phyloP scores from a whole-genome alignment of 1,140 invertebrate genomes.

The Grapholita molesta region DNA sequence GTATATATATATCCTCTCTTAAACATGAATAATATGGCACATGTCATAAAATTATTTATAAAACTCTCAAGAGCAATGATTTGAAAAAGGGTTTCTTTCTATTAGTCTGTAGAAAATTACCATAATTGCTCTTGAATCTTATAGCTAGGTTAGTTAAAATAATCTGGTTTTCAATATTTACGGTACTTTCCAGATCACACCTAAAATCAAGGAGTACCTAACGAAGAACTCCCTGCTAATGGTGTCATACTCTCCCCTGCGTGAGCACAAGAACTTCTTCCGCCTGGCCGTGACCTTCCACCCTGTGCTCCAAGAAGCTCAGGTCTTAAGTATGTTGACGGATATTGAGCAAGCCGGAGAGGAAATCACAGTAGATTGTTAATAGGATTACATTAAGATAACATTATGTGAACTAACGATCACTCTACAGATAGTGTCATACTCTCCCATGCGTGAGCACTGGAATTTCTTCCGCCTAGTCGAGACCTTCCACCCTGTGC shows the following conservation, averaged over 20 bases:
- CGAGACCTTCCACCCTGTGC: constrained; percentile 85
- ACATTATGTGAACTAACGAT: background rate
- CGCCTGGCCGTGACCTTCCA: constrained; percentile 91
- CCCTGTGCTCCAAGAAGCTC: constrained; percentile 64
- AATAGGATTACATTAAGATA: background rate
- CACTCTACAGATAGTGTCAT: constrained; percentile 89
- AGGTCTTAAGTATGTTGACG: constrained; percentile 51
- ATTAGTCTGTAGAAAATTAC: no score
- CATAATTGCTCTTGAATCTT: no score
- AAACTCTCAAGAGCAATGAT: no score
- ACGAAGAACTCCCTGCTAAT: constrained; percentile 87
- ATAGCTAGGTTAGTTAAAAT: no score
- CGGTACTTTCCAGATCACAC: constrained; percentile 83
- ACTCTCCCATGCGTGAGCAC: constrained; percentile 85
- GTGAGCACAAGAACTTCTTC: constrained; percentile 89
- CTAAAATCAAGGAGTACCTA: constrained; percentile 90
- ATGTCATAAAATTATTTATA: no score
- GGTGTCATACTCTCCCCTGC: constrained; percentile 91
- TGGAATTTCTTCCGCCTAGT: constrained; percentile 95
- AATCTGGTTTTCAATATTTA: background rate
- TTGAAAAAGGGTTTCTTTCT: no score
- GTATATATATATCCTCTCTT: no score
- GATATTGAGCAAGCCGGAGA: constrained; percentile 59
- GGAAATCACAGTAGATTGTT: constrained; percentile 37
- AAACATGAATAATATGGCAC: no score